These are phyloP conservation scores for Tubiluchus corallicola DNA, from an alignment of 2,888 invertebrate species.

Conservation along the genomic window DNA sequence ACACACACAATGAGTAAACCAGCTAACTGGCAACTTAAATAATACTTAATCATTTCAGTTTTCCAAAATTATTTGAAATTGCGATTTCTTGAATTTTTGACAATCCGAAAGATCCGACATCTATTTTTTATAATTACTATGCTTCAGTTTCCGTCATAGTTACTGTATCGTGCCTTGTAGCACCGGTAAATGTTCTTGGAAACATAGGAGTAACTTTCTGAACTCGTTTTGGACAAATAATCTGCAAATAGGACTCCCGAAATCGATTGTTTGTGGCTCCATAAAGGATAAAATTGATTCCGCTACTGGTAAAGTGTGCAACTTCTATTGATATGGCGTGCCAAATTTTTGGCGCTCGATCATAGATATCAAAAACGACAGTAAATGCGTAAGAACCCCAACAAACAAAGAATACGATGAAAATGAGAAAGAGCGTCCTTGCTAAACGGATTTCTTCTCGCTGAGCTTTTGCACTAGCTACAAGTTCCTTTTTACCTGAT, in stretches of 20 bases:
- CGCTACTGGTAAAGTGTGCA: neutral
- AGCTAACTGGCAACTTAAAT: too few relatives aligned
- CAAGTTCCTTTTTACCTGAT: too few relatives aligned
- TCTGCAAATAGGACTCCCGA: neutral
- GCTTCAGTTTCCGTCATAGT: too few relatives aligned
- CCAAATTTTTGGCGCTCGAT: conserved; percentile 8
- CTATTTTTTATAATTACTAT: too few relatives aligned
- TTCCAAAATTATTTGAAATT: too few relatives aligned
- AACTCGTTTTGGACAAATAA: neutral
- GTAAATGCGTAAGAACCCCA: conserved; percentile 11
- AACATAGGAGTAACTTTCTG: neutral
- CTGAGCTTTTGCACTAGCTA: too few relatives aligned
- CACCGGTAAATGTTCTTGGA: too few relatives aligned
- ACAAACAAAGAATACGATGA: conserved; percentile 10
- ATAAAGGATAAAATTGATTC: conserved; percentile 1
- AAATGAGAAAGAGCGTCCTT: conserved; percentile 11
- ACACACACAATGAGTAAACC: too few relatives aligned
- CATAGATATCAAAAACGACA: conserved; percentile 10
- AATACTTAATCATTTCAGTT: too few relatives aligned
- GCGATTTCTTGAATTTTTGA: too few relatives aligned
- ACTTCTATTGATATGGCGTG: conserved; percentile 10
- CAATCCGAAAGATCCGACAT: too few relatives aligned
- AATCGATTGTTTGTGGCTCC: neutral
- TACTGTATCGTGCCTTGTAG: too few relatives aligned
- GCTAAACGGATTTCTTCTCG: conserved; percentile 10